Base-by-base conservation (phyloP, 1,140 invertebrate genomes). In the Zaprionus inermis region DNA sequence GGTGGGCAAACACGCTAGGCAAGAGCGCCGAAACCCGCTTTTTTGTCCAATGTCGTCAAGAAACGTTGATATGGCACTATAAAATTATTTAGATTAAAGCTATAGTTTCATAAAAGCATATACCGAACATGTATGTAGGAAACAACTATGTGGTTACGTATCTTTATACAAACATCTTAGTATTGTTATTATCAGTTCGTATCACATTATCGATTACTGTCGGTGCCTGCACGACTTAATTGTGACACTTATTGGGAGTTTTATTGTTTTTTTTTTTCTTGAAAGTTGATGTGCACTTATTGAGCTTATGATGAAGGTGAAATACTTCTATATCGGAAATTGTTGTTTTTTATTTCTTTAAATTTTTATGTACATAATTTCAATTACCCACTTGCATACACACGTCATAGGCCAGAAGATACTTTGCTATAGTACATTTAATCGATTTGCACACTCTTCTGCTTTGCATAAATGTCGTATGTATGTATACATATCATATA, bases 171-270 rank as follows among this genome's bases (percentile, higher is more conserved):
- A 18, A 59, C 30, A 32, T 32, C 20, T 49, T 44, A 49, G 44
- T 64, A 57, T 60, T 54, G 44, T 55, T 68, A 55, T 68, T 78
- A 71, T 71, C 76, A 75, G 69, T 63, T 41, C 54, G 30, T 20
- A 67, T 28, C 58, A 44, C 75, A 68, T 77, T 79, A 86, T 86
- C 81, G 83, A 86, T 86, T 86, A 72, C 81, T 88, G 49, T 73
- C 60, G 38, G 57, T 58, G n/a, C n/a, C 51, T 24, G 56, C 61
- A 52, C 55, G 22, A 52, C 63, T 66, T 66, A n/a, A 70, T 66
- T 57, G 57, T 54, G 60, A 44, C 46, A 34, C 46, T 76, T 52
- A 59, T 67, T 61, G 72, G 54, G 22, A 58, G 38, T 63, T 41
- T 64, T 64, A 41, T 38, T 58, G 18, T 38, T 32, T 64, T 52